Base-by-base conservation (phyloP, 2,888 invertebrate genomes). In the Chirona hameri region DNA sequence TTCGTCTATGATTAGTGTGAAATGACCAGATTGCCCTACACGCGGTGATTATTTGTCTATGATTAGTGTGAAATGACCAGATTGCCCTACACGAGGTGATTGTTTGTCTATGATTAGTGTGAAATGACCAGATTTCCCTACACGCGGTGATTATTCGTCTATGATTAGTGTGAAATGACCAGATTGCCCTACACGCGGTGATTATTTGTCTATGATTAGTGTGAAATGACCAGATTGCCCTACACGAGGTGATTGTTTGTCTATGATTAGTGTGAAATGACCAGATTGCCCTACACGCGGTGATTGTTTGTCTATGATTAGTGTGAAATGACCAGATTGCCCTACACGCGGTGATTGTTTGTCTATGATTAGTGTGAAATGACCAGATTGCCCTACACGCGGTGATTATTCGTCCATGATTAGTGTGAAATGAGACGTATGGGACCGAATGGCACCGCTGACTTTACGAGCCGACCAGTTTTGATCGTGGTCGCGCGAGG, bases 271-370 rank as follows among this genome's bases (percentile, higher is more conserved):
- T 76, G 24, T 76, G 76, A 76, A 76, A 76, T 76, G 76, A 80
- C n/a, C n/a, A n/a, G n/a, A n/a, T n/a, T n/a, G n/a, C n/a, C 15
- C 72, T 24, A 31, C 72, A 18, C 72, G n/a, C 31, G 15, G 29
- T 5, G 31, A 31, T 72, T 31, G 18, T 2, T 72, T 3, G 15
- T 3, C 72, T n/a, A 21, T 76, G 46, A 76, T 76, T 76, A 24
- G 39, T 76, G 24, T 76, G 76, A 76, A 76, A 76, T 76, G 76
- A 80, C n/a, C n/a, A n/a, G n/a, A n/a, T n/a, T n/a, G n/a, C n/a
- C 15, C 72, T 24, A 31, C 72, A 18, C 72, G n/a, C 31, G 15
- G 29, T 5, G 31, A 31, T 72, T 31, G 18, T 2, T 72, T 3
- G 15, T 3, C 72, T n/a, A 21, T 76, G 46, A 76, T 76, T 76